These are phyloP conservation scores for Molossus alvarezi DNA, from an alignment of 2,797 vertebrate genomes.

Conservation along the genomic window DNA sequence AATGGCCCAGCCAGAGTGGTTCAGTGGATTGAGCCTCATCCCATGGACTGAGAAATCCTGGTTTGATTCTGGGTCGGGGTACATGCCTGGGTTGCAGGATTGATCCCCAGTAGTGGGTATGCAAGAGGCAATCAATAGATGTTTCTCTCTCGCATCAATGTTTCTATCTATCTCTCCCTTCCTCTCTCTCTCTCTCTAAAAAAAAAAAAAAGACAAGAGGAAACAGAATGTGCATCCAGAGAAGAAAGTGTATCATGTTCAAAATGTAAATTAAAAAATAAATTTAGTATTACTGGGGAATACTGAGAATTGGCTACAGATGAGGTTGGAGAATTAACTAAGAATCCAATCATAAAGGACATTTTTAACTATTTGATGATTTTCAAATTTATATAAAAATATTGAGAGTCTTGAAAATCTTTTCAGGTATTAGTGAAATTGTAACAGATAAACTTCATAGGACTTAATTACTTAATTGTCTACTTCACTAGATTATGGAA, in stretches of 20 bases:
- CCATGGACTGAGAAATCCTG: too few relatives aligned
- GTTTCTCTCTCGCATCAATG: too few relatives aligned
- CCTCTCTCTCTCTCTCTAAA: too few relatives aligned
- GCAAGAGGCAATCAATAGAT: too few relatives aligned
- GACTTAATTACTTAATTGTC: slow-evolving; percentile 21
- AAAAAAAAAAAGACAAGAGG: background rate
- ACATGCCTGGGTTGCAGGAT: too few relatives aligned
- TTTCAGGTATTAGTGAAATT: slow-evolving; percentile 43
- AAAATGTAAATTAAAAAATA: background rate
- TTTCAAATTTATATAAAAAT: background rate
- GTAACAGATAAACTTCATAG: background rate
- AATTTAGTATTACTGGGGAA: background rate
- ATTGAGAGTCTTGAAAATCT: background rate
- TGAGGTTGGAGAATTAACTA: background rate
- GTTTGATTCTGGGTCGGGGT: too few relatives aligned
- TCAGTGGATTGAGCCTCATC: too few relatives aligned
- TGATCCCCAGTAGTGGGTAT: too few relatives aligned
- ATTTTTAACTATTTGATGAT: background rate
- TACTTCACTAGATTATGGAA: background rate
- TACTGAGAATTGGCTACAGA: background rate
- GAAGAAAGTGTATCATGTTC: background rate
- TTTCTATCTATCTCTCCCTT: too few relatives aligned
- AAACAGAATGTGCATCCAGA: background rate
- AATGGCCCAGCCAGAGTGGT: too few relatives aligned
- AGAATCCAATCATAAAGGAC: background rate